A percentile compares a stretch with the other conserved stretches of the same genome.
phyloP scores from a whole-genome alignment of 2,888 invertebrate species.

The Diarsia mendica region DNA sequence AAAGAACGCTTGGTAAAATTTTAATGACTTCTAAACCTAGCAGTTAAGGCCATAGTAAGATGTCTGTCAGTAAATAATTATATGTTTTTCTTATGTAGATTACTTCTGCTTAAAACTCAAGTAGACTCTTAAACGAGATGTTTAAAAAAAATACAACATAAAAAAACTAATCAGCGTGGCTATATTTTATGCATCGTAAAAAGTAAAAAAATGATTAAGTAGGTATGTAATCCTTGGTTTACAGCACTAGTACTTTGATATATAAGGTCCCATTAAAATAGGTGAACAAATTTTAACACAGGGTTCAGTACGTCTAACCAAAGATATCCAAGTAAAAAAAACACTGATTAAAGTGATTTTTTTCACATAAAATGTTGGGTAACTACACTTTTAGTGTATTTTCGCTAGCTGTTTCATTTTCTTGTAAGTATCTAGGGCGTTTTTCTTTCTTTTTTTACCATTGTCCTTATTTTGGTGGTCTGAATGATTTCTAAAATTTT shows the following conservation, averaged over 20 bases:
- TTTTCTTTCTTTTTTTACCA: too few relatives aligned
- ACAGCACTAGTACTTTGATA: constrained; percentile 1
- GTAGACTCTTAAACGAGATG: background rate
- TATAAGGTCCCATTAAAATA: too few relatives aligned
- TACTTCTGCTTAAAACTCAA: background rate
- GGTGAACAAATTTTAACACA: too few relatives aligned
- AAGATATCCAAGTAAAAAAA: too few relatives aligned
- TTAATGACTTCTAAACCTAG: background rate
- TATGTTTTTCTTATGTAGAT: background rate
- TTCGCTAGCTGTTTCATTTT: too few relatives aligned
- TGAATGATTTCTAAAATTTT: too few relatives aligned
- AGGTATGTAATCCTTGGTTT: background rate
- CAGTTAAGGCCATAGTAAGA: background rate
- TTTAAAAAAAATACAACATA: background rate
- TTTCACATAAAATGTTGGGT: too few relatives aligned
- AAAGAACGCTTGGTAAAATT: background rate
- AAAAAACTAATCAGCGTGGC: background rate
- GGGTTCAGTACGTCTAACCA: too few relatives aligned
- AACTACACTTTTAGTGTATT: too few relatives aligned
- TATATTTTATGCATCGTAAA: background rate
- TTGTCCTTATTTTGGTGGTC: too few relatives aligned
- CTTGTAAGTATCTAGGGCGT: too few relatives aligned
- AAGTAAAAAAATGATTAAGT: background rate
- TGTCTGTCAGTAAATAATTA: background rate
- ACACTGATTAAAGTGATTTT: too few relatives aligned